phyloP scores from a whole-genome alignment of 2,113 vertebrate genomes.

The Eclectus roratus region DNA sequence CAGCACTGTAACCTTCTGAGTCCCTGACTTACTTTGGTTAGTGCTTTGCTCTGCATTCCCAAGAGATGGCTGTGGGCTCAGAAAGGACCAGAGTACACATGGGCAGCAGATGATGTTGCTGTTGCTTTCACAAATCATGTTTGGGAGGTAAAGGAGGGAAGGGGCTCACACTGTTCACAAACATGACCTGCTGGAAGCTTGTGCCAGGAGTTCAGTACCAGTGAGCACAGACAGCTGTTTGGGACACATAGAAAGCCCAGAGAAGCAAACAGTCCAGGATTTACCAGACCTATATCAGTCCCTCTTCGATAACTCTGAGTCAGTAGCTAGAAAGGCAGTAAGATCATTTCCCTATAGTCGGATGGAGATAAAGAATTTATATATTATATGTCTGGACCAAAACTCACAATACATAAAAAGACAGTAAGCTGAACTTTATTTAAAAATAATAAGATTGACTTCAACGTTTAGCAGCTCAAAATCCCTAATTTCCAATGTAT shows the following conservation, averaged over 20 bases:
- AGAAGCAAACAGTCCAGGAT: neutral
- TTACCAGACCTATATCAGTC: neutral
- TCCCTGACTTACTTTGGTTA: neutral
- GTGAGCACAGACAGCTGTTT: neutral
- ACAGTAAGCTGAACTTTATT: neutral
- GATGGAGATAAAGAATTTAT: neutral
- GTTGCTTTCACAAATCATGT: neutral
- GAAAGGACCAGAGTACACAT: neutral
- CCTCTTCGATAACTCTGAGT: neutral
- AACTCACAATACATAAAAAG: neutral
- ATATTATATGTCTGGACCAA: neutral
- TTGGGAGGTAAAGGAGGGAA: neutral
- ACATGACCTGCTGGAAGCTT: neutral
- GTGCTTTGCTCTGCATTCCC: neutral
- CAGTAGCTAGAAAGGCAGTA: neutral
- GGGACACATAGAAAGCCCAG: neutral
- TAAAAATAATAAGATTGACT: neutral
- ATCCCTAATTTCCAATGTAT: neutral
- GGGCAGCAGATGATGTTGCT: conserved; percentile 43
- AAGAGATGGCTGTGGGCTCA: neutral
- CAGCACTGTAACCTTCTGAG: conserved; percentile 1
- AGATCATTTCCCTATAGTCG: neutral
- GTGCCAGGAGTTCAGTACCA: neutral
- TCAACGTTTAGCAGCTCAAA: neutral
- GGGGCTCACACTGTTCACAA: neutral